These are phyloP conservation scores for Sebastiscus tertius DNA, from an alignment of 2,797 vertebrate genomes.

Conservation along the genomic window DNA sequence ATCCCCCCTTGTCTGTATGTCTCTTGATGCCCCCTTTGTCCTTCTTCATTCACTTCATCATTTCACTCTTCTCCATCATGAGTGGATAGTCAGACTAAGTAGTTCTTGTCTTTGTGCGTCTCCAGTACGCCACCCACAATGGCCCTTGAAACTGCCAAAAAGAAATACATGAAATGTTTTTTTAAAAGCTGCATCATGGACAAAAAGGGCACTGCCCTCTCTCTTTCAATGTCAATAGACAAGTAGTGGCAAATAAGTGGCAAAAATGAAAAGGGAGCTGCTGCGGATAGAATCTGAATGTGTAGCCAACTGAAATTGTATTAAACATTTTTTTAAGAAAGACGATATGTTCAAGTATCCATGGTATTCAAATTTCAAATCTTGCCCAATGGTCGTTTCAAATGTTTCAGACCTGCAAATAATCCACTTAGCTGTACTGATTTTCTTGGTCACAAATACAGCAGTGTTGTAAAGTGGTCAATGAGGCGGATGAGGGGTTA, in stretches of 20 bases:
- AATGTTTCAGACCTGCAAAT: not conserved
- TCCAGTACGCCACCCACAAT: slow-evolving; percentile 48
- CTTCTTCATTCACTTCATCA: slow-evolving; percentile 53
- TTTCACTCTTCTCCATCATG: slow-evolving; percentile 48
- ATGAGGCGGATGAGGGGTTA: slow-evolving; percentile 55
- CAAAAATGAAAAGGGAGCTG: not conserved
- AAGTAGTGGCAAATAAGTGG: slow-evolving; percentile 7
- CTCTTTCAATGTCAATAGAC: slow-evolving; percentile 50
- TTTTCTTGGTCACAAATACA: slow-evolving; percentile 6
- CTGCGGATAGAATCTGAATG: not conserved
- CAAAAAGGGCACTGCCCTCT: slow-evolving; percentile 25
- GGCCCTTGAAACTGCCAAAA: slow-evolving; percentile 52
- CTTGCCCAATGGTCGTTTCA: not conserved
- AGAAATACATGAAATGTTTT: slow-evolving; percentile 37
- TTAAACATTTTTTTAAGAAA: not conserved
- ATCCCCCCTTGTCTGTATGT: slow-evolving; percentile 3
- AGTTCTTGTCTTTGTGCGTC: slow-evolving; percentile 73
- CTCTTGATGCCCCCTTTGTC: slow-evolving; percentile 45
- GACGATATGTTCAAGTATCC: not conserved
- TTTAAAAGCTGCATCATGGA: slow-evolving; percentile 24
- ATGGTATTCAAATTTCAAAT: not conserved
- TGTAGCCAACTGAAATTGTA: not conserved
- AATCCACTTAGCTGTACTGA: not conserved
- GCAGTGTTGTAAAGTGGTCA: slow-evolving; percentile 36
- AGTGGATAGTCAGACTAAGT: slow-evolving; percentile 69